Percentiles rank a stretch among this genome's conserved stretches.
These are phyloP conservation scores for Antheraea mylitta DNA, from an alignment of 1,140 invertebrate species.

Conservation along the genomic window DNA sequence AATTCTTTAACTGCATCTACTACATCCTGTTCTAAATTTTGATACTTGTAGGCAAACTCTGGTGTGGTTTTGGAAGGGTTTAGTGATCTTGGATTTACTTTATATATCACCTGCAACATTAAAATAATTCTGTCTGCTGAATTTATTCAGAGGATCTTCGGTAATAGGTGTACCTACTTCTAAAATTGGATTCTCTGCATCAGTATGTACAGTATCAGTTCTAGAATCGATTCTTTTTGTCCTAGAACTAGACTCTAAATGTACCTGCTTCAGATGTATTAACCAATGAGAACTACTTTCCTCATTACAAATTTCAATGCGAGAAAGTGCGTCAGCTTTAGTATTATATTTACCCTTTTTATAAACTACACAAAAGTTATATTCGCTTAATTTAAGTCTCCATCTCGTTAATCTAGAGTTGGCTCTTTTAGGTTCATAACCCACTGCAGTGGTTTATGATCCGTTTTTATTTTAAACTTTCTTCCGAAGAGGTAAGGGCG, in stretches of 20 bases:
- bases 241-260: neutral
- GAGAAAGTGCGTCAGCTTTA: slow-evolving; percentile 19
- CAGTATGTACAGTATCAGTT: slow-evolving; percentile 19
- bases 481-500: no score
- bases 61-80: slow-evolving; percentile 22
- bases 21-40: slow-evolving; percentile 20
- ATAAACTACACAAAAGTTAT: slow-evolving; percentile 18
- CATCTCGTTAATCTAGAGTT: slow-evolving; percentile 19
- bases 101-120: slow-evolving; percentile 20
- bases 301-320: slow-evolving; percentile 21
- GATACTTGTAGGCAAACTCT: slow-evolving; percentile 17
- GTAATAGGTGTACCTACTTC: slow-evolving; percentile 25
- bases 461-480: no score
- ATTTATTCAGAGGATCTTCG: slow-evolving; percentile 25
- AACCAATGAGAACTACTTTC: slow-evolving; percentile 14
- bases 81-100: slow-evolving; percentile 11
- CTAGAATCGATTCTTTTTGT: neutral
- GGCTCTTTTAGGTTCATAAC: slow-evolving; percentile 16
- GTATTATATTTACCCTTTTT: slow-evolving; percentile 19
- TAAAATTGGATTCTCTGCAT: slow-evolving; percentile 22
- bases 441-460: slow-evolving; percentile 6
- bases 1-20: no score
- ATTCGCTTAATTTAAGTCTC: slow-evolving; percentile 20
- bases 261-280: slow-evolving; percentile 8
- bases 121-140: slow-evolving; percentile 19